These are phyloP conservation scores for Procavia capensis DNA, from an alignment of 2,113 vertebrate species.

Conservation along the genomic window DNA sequence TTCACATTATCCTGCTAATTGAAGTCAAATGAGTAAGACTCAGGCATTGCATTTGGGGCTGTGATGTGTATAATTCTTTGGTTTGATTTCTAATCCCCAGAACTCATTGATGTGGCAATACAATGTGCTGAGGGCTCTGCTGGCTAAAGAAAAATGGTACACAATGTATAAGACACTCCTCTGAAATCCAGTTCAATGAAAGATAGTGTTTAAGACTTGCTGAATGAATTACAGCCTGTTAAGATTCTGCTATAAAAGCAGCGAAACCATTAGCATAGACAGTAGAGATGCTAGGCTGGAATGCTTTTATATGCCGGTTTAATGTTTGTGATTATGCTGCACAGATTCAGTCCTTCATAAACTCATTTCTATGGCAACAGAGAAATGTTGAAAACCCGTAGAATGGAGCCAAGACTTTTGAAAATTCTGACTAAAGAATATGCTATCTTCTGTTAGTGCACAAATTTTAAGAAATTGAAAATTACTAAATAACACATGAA, in stretches of 20 bases:
- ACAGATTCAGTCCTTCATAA: constrained; percentile 65
- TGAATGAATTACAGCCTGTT: constrained; percentile 74
- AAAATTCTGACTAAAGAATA: constrained; percentile 70
- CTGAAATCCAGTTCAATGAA: constrained; percentile 70
- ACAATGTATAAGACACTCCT: constrained; percentile 38
- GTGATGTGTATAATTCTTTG: constrained; percentile 20
- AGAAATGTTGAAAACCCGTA: constrained; percentile 61
- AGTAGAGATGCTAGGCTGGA: constrained; percentile 48
- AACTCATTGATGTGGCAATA: constrained; percentile 55
- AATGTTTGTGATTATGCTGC: constrained; percentile 78
- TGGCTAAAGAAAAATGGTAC: constrained; percentile 44
- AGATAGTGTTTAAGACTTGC: constrained; percentile 67
- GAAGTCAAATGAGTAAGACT: constrained; percentile 50
- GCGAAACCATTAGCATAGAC: constrained; percentile 62
- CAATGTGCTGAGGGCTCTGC: constrained; percentile 5
- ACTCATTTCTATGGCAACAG: constrained; percentile 72
- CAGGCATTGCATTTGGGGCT: constrained; percentile 12
- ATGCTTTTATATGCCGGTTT: constrained; percentile 75
- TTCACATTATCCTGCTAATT: constrained; percentile 41
- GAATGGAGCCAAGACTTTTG: constrained; percentile 60
- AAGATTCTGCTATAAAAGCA: constrained; percentile 73
- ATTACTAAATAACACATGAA: constrained; percentile 72
- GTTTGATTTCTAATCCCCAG: constrained; percentile 65
- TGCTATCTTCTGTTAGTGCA: constrained; percentile 68
- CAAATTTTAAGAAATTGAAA: constrained; percentile 81